Percentiles rank a stretch among this genome's conserved stretches.
Evolutionary conservation across 2,888 invertebrate genomes (phyloP).

Genomic region (Megaustenia siamemsis): DNA sequence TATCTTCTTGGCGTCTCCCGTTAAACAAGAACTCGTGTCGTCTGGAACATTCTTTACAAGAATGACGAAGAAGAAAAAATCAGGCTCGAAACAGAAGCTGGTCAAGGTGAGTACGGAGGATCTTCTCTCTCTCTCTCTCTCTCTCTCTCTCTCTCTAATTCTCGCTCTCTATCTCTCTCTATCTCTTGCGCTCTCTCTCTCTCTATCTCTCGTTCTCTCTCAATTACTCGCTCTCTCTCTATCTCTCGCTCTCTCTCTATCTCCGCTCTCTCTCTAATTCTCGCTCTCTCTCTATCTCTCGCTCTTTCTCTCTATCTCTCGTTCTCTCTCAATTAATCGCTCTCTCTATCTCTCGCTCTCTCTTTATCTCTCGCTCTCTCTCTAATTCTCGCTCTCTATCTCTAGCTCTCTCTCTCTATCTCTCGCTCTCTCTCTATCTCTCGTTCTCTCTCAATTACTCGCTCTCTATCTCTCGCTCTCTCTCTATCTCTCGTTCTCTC

Average conservation of each 20-base stretch:
- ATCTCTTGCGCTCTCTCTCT: not conserved
- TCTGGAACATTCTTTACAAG: not conserved
- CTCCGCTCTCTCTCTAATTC: conserved; percentile 35
- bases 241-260: not conserved
- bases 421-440: too few species aligned
- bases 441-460: too few species aligned
- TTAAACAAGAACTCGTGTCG: not conserved
- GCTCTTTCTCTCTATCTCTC: too few species aligned
- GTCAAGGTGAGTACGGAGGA: conserved; percentile 6
- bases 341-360: too few species aligned
- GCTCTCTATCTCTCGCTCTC: too few species aligned
- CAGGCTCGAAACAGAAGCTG: not conserved
- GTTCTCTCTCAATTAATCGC: too few species aligned
- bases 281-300: too few species aligned
- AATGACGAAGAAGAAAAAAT: conserved; percentile 34
- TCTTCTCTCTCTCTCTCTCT: not conserved
- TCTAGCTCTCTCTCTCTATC: too few species aligned
- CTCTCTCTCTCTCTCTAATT: not conserved
- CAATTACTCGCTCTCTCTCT: not conserved
- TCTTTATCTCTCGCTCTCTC: too few species aligned
- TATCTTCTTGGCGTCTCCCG: too few species aligned
- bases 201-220: not conserved
- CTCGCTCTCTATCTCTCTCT: conserved; percentile 15
- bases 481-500: too few species aligned
- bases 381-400: too few species aligned